Conservation (phyloP, 2,797 vertebrate species). For the Eulemur coronatus region DNA sequence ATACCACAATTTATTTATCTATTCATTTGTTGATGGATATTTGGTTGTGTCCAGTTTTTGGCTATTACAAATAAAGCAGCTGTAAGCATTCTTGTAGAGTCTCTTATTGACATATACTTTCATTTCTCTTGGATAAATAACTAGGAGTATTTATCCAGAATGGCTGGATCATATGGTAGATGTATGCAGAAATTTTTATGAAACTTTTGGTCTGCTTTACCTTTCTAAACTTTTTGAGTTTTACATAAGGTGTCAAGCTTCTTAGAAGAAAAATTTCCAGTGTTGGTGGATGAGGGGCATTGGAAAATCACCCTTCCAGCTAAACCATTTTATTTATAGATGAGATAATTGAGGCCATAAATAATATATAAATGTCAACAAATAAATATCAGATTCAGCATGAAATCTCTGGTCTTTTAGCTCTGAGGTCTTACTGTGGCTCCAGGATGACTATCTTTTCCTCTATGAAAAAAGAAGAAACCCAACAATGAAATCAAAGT, state of each 20-base stretch:
- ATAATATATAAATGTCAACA: neutral
- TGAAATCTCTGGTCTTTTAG: neutral
- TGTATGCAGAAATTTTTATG: neutral
- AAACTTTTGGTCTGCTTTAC: neutral
- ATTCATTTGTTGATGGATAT: neutral
- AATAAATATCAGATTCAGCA: neutral
- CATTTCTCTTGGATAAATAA: neutral
- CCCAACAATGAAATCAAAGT: neutral
- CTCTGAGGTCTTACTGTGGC: neutral
- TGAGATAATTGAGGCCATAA: neutral
- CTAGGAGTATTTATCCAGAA: neutral
- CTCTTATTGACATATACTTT: neutral
- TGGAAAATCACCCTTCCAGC: neutral
- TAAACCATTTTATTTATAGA: neutral
- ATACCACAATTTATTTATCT: neutral
- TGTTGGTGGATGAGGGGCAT: neutral
- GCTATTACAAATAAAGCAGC: neutral
- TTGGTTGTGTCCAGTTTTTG: neutral
- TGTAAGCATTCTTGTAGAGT: neutral
- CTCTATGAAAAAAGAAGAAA: neutral
- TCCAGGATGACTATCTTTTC: neutral
- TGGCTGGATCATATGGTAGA: neutral
- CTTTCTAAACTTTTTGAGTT: neutral
- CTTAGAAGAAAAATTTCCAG: neutral
- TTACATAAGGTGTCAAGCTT: neutral